A percentile compares a stretch with the other conserved stretches of the same genome.
phyloP scores from a whole-genome alignment of 2,797 vertebrate species.

The Psittacula derbiana region DNA sequence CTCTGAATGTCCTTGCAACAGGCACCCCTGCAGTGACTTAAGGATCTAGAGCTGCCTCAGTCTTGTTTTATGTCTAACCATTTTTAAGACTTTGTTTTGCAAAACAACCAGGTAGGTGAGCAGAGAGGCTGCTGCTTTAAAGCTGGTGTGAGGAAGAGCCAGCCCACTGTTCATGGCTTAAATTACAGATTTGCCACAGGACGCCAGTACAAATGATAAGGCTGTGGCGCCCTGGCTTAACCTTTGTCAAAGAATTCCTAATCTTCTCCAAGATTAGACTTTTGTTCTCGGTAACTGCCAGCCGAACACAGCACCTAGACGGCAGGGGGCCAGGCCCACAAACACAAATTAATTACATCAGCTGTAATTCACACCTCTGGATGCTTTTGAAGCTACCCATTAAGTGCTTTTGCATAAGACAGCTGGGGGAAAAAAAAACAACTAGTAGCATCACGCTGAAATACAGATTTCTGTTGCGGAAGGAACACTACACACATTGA shows the following conservation, averaged over 20 bases:
- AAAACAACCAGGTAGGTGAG: background rate
- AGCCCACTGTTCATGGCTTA: background rate
- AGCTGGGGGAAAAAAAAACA: background rate
- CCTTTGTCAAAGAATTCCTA: conserved; percentile 32
- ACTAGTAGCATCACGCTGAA: background rate
- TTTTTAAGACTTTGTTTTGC: background rate
- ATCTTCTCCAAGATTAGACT: conserved; percentile 44
- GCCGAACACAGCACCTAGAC: background rate
- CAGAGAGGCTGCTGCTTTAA: background rate
- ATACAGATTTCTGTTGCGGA: background rate
- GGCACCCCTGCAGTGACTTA: background rate
- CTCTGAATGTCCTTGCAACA: background rate
- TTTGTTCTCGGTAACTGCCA: conserved; percentile 9
- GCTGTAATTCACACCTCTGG: conserved; percentile 43
- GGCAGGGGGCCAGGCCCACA: background rate
- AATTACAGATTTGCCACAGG: background rate
- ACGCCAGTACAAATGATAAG: background rate
- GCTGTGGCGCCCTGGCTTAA: background rate
- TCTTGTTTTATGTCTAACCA: background rate
- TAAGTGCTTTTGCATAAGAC: background rate
- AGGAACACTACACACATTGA: background rate
- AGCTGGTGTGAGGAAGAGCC: background rate
- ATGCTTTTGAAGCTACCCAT: background rate
- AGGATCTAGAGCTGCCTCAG: background rate
- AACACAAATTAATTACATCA: conserved; percentile 57